phyloP scores from a whole-genome alignment of 2,113 vertebrate genomes.

The Sphaerodactylus townsendi region DNA sequence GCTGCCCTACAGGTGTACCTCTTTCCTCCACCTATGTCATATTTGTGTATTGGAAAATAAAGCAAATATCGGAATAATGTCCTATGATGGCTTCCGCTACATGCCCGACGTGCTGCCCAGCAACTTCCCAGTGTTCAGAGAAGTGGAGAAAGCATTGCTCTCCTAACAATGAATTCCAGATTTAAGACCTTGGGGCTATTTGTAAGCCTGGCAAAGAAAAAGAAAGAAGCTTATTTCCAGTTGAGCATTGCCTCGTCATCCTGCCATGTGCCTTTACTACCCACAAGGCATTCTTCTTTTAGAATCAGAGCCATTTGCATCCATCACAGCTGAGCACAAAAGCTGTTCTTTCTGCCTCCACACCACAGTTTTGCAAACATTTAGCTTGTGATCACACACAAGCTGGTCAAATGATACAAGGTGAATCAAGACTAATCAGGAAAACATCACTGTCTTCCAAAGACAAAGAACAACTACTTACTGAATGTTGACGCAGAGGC shows the following conservation, averaged over 20 bases:
- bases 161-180: neutral
- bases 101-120: too few species aligned
- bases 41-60: too few species aligned
- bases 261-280: neutral
- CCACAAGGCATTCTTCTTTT: neutral
- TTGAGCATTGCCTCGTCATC: neutral
- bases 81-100: too few species aligned
- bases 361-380: constrained; percentile 39
- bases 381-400: constrained; percentile 11
- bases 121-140: too few species aligned
- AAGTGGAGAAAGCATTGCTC: too few species aligned
- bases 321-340: constrained; percentile 31
- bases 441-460: neutral
- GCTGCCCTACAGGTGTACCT: too few species aligned
- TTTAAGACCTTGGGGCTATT: neutral
- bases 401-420: neutral
- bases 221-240: neutral
- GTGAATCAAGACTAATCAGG: neutral
- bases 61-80: too few species aligned
- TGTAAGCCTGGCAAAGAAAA: neutral
- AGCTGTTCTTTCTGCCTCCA: constrained; percentile 24
- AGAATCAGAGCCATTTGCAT: constrained; percentile 32
- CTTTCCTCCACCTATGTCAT: too few species aligned
- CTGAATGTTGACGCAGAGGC: neutral
- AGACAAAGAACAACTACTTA: neutral